Evolutionary conservation across 2,113 vertebrate genomes (phyloP).

Genomic region (Crotalus horridus): DNA sequence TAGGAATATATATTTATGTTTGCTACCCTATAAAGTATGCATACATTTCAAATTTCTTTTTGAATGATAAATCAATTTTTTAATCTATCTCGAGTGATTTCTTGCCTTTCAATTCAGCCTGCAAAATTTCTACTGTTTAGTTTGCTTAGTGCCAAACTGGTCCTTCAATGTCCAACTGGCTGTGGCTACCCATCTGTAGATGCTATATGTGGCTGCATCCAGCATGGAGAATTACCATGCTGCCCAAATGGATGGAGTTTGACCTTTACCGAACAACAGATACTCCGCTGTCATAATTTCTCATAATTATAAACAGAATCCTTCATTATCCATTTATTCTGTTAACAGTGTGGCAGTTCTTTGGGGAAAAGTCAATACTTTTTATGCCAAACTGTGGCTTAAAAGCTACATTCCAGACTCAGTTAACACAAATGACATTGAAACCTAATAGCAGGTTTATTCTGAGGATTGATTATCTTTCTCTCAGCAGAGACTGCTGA

Average conservation of each 20-base stretch:
- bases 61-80: background rate
- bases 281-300: constrained; percentile 2
- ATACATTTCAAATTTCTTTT: background rate
- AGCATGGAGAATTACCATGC: background rate
- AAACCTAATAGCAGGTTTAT: constrained; percentile 37
- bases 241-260: background rate
- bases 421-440: constrained; percentile 31
- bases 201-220: background rate
- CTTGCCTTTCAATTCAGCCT: background rate
- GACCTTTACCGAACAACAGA: constrained; percentile 23
- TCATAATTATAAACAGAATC: constrained; percentile 7
- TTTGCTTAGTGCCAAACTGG: background rate
- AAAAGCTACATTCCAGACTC: constrained; percentile 35
- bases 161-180: background rate
- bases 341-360: constrained; percentile 6
- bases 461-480: constrained; percentile 39
- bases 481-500: constrained; percentile 34
- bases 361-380: background rate
- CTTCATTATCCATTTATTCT: constrained; percentile 29
- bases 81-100: background rate
- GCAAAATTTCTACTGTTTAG: background rate
- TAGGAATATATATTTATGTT: background rate
- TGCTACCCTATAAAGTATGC: background rate
- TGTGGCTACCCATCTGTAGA: background rate
- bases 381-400: constrained; percentile 22